These are phyloP conservation scores for Otis tarda DNA, from an alignment of 2,113 vertebrate genomes.

Conservation along the genomic window DNA sequence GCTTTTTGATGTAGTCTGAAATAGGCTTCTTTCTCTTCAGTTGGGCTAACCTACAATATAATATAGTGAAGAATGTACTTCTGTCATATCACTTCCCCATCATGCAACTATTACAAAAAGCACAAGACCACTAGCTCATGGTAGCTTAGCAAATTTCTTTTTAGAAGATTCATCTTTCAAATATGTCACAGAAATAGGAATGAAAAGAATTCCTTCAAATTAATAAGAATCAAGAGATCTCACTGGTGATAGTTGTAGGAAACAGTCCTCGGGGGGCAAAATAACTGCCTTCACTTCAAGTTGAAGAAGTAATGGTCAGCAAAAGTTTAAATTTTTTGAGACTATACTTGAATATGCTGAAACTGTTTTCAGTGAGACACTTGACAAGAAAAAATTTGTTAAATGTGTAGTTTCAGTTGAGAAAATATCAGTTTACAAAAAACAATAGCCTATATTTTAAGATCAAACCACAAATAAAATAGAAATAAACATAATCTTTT, in stretches of 20 bases:
- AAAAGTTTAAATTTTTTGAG: background rate
- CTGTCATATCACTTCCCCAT: background rate
- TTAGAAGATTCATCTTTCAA: conserved; percentile 25
- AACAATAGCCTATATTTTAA: background rate
- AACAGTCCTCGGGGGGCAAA: background rate
- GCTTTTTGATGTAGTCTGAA: background rate
- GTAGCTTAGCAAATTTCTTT: background rate
- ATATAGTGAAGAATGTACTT: background rate
- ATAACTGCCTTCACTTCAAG: conserved; percentile 24
- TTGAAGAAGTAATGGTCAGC: background rate
- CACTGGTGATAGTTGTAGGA: background rate
- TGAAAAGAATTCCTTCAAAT: background rate
- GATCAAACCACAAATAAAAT: background rate
- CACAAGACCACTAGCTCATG: background rate
- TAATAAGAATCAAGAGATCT: background rate
- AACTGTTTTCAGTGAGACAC: background rate
- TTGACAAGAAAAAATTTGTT: background rate
- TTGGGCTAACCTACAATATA: background rate
- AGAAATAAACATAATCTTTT: background rate
- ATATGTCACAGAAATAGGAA: background rate
- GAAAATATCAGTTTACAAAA: background rate
- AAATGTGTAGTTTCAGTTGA: background rate
- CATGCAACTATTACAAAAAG: background rate
- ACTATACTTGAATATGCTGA: background rate
- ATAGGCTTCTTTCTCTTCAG: background rate